phyloP scores from a whole-genome alignment of 2,797 vertebrate genomes.

The Rhadinocentrus ornatus region DNA sequence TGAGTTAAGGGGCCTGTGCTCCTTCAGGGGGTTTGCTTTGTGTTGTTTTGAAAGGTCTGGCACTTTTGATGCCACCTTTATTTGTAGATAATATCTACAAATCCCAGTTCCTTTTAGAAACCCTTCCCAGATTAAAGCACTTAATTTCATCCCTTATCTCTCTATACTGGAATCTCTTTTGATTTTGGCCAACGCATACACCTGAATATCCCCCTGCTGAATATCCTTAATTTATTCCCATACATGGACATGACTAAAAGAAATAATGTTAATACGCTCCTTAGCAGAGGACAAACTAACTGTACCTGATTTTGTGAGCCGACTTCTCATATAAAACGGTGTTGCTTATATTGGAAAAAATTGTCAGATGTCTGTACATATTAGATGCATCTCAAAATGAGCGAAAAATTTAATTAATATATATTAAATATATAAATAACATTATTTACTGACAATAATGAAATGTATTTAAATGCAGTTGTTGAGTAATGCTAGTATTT shows the following conservation, averaged over 20 bases:
- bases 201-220: not conserved
- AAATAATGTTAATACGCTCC: too few species aligned
- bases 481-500: not conserved
- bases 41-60: conserved; percentile 13
- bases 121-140: not conserved
- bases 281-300: too few species aligned
- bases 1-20: conserved; percentile 9
- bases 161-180: not conserved
- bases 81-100: conserved; percentile 2
- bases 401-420: not conserved
- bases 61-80: conserved; percentile 10
- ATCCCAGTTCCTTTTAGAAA: not conserved
- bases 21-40: conserved; percentile 6
- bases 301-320: not conserved
- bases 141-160: not conserved
- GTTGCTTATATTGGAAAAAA: too few species aligned
- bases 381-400: not conserved
- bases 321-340: not conserved
- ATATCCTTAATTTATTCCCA: not conserved
- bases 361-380: too few species aligned
- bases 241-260: too few species aligned
- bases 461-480: not conserved
- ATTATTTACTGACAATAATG: not conserved
- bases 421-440: not conserved
- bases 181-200: not conserved